Evolutionary conservation across 2,888 invertebrate genomes (phyloP).

Genomic region (Diarsia dahlii): DNA sequence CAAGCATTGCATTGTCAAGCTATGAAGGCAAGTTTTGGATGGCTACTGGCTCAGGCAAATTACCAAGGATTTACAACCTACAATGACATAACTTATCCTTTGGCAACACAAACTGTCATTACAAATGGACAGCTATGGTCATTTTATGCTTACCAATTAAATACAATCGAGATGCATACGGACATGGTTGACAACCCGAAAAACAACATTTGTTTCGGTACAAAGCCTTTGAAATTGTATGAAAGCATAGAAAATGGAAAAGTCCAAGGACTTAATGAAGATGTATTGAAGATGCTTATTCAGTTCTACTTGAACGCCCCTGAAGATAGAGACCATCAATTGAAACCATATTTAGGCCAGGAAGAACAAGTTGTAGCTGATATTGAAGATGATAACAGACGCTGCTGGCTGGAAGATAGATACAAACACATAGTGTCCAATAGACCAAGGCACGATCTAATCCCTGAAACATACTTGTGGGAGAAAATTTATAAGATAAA

Average conservation of each 20-base stretch:
- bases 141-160: constrained; percentile 97
- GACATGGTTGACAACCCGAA: constrained; percentile 92
- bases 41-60: constrained; percentile 95
- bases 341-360: constrained; percentile 94
- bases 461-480: constrained; percentile 95
- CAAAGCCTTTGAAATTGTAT: constrained; percentile 93
- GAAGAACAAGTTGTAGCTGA: constrained; percentile 91
- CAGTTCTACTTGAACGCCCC: constrained; percentile 94
- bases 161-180: constrained; percentile 94
- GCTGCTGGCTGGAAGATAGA: constrained; percentile 92
- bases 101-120: constrained; percentile 96
- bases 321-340: constrained; percentile 90
- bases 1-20: constrained; percentile 94
- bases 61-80: constrained; percentile 97
- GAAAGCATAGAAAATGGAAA: constrained; percentile 93
- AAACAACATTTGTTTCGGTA: constrained; percentile 95
- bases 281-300: constrained; percentile 93
- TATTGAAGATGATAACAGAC: constrained; percentile 92
- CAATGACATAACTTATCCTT: constrained; percentile 97
- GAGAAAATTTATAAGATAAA: constrained; percentile 95
- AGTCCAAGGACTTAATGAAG: constrained; percentile 95
- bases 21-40: constrained; percentile 94
- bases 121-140: constrained; percentile 97
- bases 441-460: constrained; percentile 91
- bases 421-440: constrained; percentile 94